phyloP scores from a whole-genome alignment of 2,888 invertebrate species.

The Operophtera brumata region DNA sequence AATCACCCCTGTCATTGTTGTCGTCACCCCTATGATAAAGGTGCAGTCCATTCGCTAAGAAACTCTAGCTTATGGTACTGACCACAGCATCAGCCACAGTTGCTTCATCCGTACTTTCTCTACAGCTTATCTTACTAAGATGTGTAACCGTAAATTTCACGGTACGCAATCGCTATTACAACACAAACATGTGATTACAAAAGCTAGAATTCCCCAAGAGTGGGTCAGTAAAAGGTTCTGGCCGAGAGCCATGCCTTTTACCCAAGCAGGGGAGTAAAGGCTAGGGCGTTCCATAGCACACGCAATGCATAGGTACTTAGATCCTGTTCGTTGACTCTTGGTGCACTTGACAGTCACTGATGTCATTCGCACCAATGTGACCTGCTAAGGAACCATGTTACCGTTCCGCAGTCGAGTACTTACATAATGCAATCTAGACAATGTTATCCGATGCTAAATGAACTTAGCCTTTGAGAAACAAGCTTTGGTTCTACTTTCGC shows the following conservation, averaged over 20 bases:
- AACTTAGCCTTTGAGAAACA: constrained; percentile 56
- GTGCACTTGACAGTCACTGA: constrained; percentile 68
- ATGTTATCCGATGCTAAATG: constrained; percentile 50
- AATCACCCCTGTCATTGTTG: not conserved
- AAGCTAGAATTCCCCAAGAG: constrained; percentile 50
- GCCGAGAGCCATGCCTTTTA: constrained; percentile 57
- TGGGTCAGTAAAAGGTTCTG: constrained; percentile 73
- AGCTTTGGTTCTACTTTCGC: constrained; percentile 66
- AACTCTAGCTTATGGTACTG: not conserved
- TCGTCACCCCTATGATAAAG: too few species aligned
- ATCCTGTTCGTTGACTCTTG: constrained; percentile 73
- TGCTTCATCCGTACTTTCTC: too few species aligned
- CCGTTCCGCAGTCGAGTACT: constrained; percentile 72
- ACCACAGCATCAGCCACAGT: too few species aligned
- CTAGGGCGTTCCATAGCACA: constrained; percentile 67
- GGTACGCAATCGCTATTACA: constrained; percentile 17
- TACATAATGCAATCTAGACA: constrained; percentile 73
- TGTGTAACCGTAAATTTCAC: not conserved
- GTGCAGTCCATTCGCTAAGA: not conserved
- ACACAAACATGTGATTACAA: constrained; percentile 30
- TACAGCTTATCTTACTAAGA: not conserved
- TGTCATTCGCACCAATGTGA: constrained; percentile 75
- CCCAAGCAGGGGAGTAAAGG: constrained; percentile 68
- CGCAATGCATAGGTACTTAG: constrained; percentile 50
- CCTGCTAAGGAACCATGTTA: constrained; percentile 75